Conservation (phyloP, 2,888 invertebrate species). For the Pammene fasciana region DNA sequence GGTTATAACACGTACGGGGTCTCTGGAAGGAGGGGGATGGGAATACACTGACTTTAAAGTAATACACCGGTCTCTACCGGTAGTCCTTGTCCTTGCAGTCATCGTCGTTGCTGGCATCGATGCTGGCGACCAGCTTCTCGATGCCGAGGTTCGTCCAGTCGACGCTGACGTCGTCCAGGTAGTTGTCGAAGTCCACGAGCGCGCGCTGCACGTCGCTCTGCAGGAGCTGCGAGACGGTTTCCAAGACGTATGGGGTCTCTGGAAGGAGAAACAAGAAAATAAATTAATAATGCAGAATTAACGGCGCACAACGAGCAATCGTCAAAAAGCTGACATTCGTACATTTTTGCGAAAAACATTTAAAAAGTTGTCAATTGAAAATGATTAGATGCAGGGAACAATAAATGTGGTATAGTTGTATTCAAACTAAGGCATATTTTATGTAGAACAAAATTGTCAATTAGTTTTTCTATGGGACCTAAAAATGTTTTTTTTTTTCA, state of each 20-base stretch:
- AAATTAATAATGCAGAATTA: neutral
- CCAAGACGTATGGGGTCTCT: conserved; percentile 79
- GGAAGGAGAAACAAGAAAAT: conserved; percentile 48
- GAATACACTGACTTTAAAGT: too few species aligned
- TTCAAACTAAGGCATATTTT: too few species aligned
- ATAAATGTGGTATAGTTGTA: too few species aligned
- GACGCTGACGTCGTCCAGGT: conserved; percentile 93
- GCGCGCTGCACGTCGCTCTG: conserved; percentile 88
- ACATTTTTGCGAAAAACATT: too few species aligned
- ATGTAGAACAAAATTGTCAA: too few species aligned
- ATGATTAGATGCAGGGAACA: too few species aligned
- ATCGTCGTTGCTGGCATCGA: conserved; percentile 55
- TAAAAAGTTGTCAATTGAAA: too few species aligned
- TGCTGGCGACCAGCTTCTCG: conserved; percentile 68
- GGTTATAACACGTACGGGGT: conserved; percentile 82
- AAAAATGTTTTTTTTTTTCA: too few species aligned
- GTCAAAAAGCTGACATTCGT: too few species aligned
- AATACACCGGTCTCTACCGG: conserved; percentile 32
- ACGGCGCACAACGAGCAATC: too few species aligned
- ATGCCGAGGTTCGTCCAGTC: conserved; percentile 93
- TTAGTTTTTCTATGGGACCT: too few species aligned
- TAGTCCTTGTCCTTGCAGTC: conserved; percentile 47
- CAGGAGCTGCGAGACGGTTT: conserved; percentile 88
- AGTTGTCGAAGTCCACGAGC: conserved; percentile 98
- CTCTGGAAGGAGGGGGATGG: conserved; percentile 65